These are phyloP conservation scores for Chaetops frenatus DNA, from an alignment of 2,113 vertebrate genomes.

Conservation along the genomic window DNA sequence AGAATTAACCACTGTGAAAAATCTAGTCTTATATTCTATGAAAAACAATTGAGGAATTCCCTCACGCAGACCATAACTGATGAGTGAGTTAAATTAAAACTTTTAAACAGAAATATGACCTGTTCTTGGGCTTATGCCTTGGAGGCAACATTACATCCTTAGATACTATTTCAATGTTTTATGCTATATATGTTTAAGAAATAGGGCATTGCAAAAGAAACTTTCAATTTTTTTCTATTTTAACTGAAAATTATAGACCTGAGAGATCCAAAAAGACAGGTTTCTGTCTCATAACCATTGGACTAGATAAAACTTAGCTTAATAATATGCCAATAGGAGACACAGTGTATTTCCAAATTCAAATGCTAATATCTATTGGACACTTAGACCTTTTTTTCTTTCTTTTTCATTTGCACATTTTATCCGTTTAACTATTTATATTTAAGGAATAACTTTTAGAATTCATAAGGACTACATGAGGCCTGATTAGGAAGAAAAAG, in stretches of 20 bases:
- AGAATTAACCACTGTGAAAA: neutral
- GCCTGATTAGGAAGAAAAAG: neutral
- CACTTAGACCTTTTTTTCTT: neutral
- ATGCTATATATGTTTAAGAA: neutral
- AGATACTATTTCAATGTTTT: neutral
- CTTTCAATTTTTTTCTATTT: neutral
- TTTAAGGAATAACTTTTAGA: neutral
- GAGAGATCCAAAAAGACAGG: neutral
- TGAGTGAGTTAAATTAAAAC: neutral
- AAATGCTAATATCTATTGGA: neutral
- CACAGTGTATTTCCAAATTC: neutral
- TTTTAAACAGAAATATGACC: neutral
- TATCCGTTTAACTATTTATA: neutral
- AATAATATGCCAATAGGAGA: neutral
- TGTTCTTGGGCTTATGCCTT: neutral
- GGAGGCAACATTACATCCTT: neutral
- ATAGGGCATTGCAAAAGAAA: neutral
- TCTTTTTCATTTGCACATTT: neutral
- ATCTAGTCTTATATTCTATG: neutral
- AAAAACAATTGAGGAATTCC: neutral
- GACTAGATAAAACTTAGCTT: neutral
- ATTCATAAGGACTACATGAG: neutral
- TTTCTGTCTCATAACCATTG: neutral
- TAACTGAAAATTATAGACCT: neutral
- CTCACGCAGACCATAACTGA: neutral